Evolutionary conservation across 2,888 invertebrate species (phyloP), one percentile per base, ranked within the genome.

Genomic region (Xestia rhomboidea): DNA sequence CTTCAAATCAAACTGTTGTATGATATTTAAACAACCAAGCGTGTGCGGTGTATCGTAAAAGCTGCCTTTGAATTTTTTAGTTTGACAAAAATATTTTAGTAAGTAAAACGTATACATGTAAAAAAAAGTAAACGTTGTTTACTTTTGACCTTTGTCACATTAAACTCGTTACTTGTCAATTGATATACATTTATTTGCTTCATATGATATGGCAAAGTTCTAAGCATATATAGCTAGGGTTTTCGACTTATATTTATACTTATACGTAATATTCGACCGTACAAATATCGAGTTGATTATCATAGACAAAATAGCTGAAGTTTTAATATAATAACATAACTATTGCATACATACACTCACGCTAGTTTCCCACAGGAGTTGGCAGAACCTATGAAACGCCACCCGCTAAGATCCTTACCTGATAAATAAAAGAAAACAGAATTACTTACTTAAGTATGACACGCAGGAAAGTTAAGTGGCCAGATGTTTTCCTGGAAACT

Each of bases 401-500:
- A 64, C 15, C 18, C 8, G 18, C 24, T 41, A 41, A 1, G 18
- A 41, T 41, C 15, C 41, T 64, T 64, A 64, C 64, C 64, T 64
- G 64, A 18, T n/a, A n/a, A n/a, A n/a, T n/a, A 8, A 66, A 68
- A 73, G n/a, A 63, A n/a, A 44, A 41, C 15, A 46, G 0, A 38
- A 21, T 63, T 60, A n/a, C n/a, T n/a, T n/a, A n/a, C n/a, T n/a
- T n/a, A 67, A 21, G 49, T n/a, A 15, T 30, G 18, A 73, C 30
- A n/a, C 49, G 30, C 18, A 60, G n/a, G 38, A 27, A 60, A 62
- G 18, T 30, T 8, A 18, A 64, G 1, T 6, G 4, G 4, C 46
- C 54, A 66, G 38, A 66, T 76, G 49, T 76, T 64, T 73, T 51
- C 44, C 51, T 51, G 15, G n/a, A 63, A 73, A 73, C 8, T 21